Evolutionary conservation across 2,113 vertebrate species (phyloP), one percentile per base, ranked within the genome.

Genomic region (Aleadryas rufinucha): DNA sequence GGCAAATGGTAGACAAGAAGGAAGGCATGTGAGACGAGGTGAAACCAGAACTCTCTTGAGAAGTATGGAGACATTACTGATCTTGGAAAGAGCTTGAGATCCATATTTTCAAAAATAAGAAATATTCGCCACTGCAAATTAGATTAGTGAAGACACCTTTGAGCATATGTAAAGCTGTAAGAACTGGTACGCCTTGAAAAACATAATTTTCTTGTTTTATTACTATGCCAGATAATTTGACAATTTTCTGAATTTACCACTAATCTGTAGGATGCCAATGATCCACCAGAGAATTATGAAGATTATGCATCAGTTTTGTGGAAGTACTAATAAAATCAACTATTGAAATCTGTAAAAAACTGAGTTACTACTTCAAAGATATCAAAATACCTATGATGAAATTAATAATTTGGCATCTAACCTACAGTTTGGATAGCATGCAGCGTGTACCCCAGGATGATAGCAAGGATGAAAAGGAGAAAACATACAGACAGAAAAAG

Each of bases 91-190:
- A 72, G 16, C 7, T 77, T 77, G 28, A 44, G 16, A 81, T 41
- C 1, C 1, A 2, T 9, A 30, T 63, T 87, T 84, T 63, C 28
- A 44, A 80, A 92, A 87, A 57, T 7, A 35, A 49, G 16, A 70
- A 47, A 79, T 47, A 54, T 22, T 31, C 22, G 59, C 4, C 16
- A 28, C 8, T 69, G 47, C 6, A 24, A 57, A 71, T 33, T 12
- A 33, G 7, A 42, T 42, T 61, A 52, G 21, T 24, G n/a, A 41
- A 56, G 30, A 26, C 7, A 37, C 8, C 10, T 52, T 79, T 61
- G 37, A 37, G 14, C 0, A 0, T 8, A 31, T 16, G 7, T 52
- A 56, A 41, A 27, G 3, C 9, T 30, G 2, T 35, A 44, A 47
- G 37, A 49, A 50, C 6, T 53, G 31, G 26, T 66, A 84, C 6